Base-by-base conservation (phyloP, 2,797 vertebrate species). In the Catamblyrhynchus diadema region DNA sequence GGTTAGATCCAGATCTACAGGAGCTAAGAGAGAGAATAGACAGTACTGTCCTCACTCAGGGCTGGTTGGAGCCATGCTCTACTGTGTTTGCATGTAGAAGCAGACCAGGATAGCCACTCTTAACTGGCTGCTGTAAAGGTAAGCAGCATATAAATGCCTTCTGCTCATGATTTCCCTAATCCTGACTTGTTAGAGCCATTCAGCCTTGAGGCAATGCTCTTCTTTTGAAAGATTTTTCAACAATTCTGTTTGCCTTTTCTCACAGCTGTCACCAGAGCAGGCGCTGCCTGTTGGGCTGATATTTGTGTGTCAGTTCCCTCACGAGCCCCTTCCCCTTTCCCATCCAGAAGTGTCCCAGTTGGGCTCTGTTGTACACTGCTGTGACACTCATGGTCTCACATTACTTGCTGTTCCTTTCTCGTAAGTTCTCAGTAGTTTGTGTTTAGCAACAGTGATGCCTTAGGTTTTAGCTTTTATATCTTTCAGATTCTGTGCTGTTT, bases 311-410 rank as follows among this genome's bases (percentile, higher is more conserved):
- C 51, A 9, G 6, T 53, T 30, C 54, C 27, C 20, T n/a, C 35
- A 35, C 51, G 62, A 69, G 8, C 13, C 39, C 10, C 19, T 73
- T 85, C 23, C 24, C 37, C 48, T 77, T 82, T 30, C 35, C 48
- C 61, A 39, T 41, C 44, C 41, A 64, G 64, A 54, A 70, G 32
- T 33, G n/a, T 70, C 54, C 44, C 44, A 53, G 1, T 23, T 0
- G 0, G 72, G 30, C 47, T 79, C 35, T 54, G 37, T 53, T 3
- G 0, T 32, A 57, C 18, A 1, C 28, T 74, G 18, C 39, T 25
- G 6, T 56, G 41, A 50, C 69, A 33, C 28, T 70, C 37, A 2
- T 0, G 0, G 25, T 62, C 56, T 53, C 15, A 15, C 30, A 10
- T 71, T 57, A 13, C 30, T 70, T 77, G 25, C 45, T 60, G 14